Conservation (phyloP, 2,113 vertebrate species). For the Sminthopsis crassicaudata region DNA sequence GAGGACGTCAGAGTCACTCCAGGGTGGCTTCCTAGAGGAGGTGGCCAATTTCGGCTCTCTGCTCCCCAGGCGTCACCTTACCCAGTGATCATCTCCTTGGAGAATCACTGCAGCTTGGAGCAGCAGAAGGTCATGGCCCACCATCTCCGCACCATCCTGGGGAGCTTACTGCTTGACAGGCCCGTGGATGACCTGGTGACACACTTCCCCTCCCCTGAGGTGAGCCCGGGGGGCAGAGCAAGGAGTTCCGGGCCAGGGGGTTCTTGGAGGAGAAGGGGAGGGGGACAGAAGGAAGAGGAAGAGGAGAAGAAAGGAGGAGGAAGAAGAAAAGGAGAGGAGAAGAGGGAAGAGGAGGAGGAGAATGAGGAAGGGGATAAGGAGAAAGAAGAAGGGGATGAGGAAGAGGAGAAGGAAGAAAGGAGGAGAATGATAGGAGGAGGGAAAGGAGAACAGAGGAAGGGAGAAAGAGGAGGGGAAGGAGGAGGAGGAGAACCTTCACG, state of each 20-base stretch:
- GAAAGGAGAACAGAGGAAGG: too few relatives aligned
- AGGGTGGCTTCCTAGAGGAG: slow-evolving; percentile 29
- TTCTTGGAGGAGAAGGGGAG: neutral
- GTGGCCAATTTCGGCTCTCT: neutral
- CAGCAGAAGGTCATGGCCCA: slow-evolving; percentile 94
- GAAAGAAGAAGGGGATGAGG: too few relatives aligned
- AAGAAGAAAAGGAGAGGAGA: too few relatives aligned
- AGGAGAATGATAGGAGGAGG: too few relatives aligned
- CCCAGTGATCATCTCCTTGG: slow-evolving; percentile 96
- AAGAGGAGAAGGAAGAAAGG: too few relatives aligned
- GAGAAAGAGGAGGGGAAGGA: too few relatives aligned
- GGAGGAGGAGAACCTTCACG: neutral
- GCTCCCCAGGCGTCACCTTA: slow-evolving; percentile 89
- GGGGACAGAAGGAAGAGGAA: neutral
- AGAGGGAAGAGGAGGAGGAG: too few relatives aligned
- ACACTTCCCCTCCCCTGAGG: slow-evolving; percentile 94
- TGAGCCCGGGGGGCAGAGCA: slow-evolving; percentile 66
- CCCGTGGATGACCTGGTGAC: slow-evolving; percentile 84
- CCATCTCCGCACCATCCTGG: slow-evolving; percentile 89
- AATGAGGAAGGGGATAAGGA: too few relatives aligned
- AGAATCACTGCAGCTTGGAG: slow-evolving; percentile 94
- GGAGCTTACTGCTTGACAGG: slow-evolving; percentile 87
- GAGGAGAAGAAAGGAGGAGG: neutral
- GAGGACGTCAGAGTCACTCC: neutral
- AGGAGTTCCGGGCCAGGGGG: neutral